Evolutionary conservation across 1,140 invertebrate species (phyloP), one percentile per base, ranked within the genome.

Genomic region (Drosophila varians): DNA sequence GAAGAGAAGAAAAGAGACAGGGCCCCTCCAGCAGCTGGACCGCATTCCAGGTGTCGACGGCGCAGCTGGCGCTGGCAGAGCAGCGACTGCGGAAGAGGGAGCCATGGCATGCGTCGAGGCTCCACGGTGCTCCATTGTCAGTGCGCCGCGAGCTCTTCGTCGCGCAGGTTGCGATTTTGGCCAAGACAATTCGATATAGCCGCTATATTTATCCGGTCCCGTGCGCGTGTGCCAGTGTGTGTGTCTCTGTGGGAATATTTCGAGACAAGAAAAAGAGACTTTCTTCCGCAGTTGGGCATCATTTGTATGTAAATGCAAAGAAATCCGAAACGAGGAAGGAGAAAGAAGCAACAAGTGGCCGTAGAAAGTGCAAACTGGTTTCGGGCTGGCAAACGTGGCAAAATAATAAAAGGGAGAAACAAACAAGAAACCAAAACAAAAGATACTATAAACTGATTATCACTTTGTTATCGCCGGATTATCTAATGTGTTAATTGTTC

Each of bases 311-410:
- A 55, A 74, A 78, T 79, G 55, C 58, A 47, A 64, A 64, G 36
- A 25, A 26, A 28, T 23, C 11, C 18, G 57, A 70, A 42, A 66
- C 28, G 28, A 77, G 74, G 61, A 38, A 60, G 46, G 19, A 58
- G 36, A 34, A 53, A 43, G 57, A 36, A 34, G 28, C 46, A 23
- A 66, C 62, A 66, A 64, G 62, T 66, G 62, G 40, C 53, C 43
- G 31, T 62, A 60, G 56, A 84, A 75, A 84, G 79, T 80, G 80
- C 47, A 65, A 78, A 73, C 72, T 52, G 62, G 77, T 75, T 79
- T 72, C 7, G 12, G 25, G 26, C 25, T 61, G 58, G 77, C 46
- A 54, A 60, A 82, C 78, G 78, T 82, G 78, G 78, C 78, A 77
- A 19, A 23, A 61, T 45, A 52, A 31, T 6, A 46, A 5, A 9